Conservation (phyloP, 2,797 vertebrate genomes). For the Enteromius paludinosus region DNA sequence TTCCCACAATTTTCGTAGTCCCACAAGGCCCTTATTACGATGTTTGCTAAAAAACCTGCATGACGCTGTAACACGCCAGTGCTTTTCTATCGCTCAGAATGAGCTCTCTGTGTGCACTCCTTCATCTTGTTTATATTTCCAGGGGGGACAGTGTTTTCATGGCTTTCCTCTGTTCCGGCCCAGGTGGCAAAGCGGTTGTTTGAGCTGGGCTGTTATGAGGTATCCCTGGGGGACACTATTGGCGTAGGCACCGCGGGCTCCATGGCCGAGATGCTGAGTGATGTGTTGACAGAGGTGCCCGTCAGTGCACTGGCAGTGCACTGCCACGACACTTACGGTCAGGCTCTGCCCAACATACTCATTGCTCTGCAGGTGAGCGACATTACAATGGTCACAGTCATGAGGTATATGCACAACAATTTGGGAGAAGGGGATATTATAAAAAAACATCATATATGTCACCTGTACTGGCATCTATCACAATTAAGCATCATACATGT, state of each 20-base stretch:
- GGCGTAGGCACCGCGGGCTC: slow-evolving; percentile 91
- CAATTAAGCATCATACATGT: background rate
- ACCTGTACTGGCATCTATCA: background rate
- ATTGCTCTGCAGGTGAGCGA: slow-evolving; percentile 90
- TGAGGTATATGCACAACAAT: background rate
- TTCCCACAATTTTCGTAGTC: slow-evolving; percentile 44
- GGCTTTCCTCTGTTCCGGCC: slow-evolving; percentile 51
- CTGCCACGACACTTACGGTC: slow-evolving; percentile 95
- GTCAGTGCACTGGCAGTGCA: slow-evolving; percentile 86
- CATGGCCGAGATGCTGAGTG: slow-evolving; percentile 88
- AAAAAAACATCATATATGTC: background rate
- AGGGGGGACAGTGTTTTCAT: slow-evolving; percentile 52
- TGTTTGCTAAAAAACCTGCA: slow-evolving; percentile 56
- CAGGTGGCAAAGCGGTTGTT: slow-evolving; percentile 91
- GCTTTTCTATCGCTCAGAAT: slow-evolving; percentile 52
- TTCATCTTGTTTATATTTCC: slow-evolving; percentile 61
- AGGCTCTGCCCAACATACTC: slow-evolving; percentile 93
- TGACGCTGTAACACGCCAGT: slow-evolving; percentile 24
- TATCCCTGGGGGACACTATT: slow-evolving; percentile 92
- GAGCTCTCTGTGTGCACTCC: slow-evolving; percentile 52
- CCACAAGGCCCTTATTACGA: slow-evolving; percentile 55
- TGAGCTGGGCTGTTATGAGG: slow-evolving; percentile 92
- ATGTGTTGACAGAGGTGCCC: slow-evolving; percentile 90
- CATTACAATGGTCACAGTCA: background rate
- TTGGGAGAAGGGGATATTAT: background rate